Conservation (phyloP, 2,888 invertebrate genomes). For the Trissolcus japonicus region DNA sequence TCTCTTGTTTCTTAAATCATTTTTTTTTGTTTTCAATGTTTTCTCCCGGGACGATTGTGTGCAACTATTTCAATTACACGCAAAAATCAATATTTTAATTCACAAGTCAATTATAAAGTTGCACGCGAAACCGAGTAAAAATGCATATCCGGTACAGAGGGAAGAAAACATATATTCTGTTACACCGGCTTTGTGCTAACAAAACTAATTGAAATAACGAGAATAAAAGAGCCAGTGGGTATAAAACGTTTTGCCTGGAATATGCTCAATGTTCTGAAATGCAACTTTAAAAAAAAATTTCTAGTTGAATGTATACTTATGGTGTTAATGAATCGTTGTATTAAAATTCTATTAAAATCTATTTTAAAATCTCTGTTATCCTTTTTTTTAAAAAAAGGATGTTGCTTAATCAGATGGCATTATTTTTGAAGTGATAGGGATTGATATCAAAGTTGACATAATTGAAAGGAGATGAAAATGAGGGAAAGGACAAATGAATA, state of each 20-base stretch:
- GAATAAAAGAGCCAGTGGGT: slow-evolving; percentile 13
- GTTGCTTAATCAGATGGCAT: background rate
- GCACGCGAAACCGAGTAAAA: slow-evolving; percentile 9
- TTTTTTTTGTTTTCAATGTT: too few species aligned
- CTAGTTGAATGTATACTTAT: too few species aligned
- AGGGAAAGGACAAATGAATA: slow-evolving; percentile 19
- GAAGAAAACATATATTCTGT: slow-evolving; percentile 14
- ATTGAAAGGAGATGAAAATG: slow-evolving; percentile 6
- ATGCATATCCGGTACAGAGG: slow-evolving; percentile 5
- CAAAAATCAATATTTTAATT: slow-evolving; percentile 34
- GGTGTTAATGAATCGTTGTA: too few species aligned
- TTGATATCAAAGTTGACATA: slow-evolving; percentile 22
- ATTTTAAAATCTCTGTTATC: too few species aligned
- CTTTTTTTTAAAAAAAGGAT: too few species aligned
- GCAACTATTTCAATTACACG: too few species aligned
- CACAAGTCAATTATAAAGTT: slow-evolving; percentile 30
- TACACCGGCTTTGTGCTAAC: slow-evolving; percentile 21
- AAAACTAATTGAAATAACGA: slow-evolving; percentile 48
- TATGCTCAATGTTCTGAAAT: slow-evolving; percentile 18
- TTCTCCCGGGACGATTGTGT: too few species aligned
- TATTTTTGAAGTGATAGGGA: slow-evolving; percentile 1
- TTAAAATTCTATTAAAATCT: too few species aligned
- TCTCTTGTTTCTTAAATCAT: too few species aligned
- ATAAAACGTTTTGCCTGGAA: slow-evolving; percentile 21
- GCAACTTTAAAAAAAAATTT: background rate